Evolutionary conservation across 2,113 vertebrate genomes (phyloP).

Genomic region (Varanus salvator): DNA sequence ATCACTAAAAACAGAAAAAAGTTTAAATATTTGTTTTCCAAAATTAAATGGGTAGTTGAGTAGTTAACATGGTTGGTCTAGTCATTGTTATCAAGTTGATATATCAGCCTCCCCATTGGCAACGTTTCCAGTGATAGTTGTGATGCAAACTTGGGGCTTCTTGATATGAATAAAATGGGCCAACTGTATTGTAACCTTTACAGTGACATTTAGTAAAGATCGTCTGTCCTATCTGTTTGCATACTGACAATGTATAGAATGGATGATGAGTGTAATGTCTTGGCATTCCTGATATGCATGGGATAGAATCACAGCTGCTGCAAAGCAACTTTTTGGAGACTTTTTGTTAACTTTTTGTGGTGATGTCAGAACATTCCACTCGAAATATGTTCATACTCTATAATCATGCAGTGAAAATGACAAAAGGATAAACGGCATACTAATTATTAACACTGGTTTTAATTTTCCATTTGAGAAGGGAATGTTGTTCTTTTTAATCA

Average conservation of each 20-base stretch:
- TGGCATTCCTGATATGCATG: not conserved
- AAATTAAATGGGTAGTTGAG: not conserved
- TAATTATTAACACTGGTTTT: constrained; percentile 59
- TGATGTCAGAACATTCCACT: constrained; percentile 31
- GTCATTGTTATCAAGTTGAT: not conserved
- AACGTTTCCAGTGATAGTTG: not conserved
- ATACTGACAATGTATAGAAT: not conserved
- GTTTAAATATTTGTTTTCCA: too few relatives aligned
- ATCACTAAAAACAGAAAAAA: not conserved
- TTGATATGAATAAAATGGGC: not conserved
- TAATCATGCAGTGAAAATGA: constrained; percentile 52
- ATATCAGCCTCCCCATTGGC: not conserved
- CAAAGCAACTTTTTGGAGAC: constrained; percentile 10
- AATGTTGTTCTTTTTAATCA: constrained; percentile 38
- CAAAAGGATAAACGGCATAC: constrained; percentile 53
- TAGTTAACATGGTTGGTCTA: not conserved
- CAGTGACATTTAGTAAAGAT: not conserved
- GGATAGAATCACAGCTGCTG: constrained; percentile 9
- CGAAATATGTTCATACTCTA: constrained; percentile 30
- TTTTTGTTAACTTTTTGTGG: constrained; percentile 49
- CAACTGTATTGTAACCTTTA: not conserved
- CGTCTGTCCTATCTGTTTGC: constrained; percentile 24
- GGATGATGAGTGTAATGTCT: not conserved
- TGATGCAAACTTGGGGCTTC: not conserved
- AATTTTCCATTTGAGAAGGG: constrained; percentile 46